Percentiles rank a stretch among this genome's conserved stretches.
phyloP scores from a whole-genome alignment of 2,888 invertebrate genomes.

The Ophion slaviceki region DNA sequence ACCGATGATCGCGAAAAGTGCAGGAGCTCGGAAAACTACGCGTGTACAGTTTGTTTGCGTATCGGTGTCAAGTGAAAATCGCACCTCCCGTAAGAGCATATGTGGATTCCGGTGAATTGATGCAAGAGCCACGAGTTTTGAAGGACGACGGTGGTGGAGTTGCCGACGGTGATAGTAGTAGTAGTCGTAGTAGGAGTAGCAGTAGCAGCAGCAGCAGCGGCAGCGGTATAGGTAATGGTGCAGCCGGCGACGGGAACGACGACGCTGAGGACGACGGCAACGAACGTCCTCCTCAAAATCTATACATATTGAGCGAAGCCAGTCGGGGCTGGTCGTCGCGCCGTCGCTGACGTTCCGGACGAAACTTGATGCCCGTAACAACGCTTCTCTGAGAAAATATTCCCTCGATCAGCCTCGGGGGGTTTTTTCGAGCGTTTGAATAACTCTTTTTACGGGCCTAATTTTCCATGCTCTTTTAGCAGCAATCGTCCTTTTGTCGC shows the following conservation, averaged over 20 bases:
- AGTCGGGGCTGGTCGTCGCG: constrained; percentile 49
- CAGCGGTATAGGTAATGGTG: constrained; percentile 8
- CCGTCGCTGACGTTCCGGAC: constrained; percentile 50
- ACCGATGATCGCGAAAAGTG: background rate
- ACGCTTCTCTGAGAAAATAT: background rate
- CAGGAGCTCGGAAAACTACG: background rate
- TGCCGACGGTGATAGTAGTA: no score
- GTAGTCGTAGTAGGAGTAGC: no score
- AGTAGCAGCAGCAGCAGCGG: no score
- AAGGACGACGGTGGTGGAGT: constrained; percentile 45
- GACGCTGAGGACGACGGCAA: constrained; percentile 15
- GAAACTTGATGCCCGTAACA: constrained; percentile 11
- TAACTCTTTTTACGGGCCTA: background rate
- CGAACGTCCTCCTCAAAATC: constrained; percentile 38
- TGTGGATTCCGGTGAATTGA: constrained; percentile 60
- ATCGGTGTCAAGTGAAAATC: constrained; percentile 34
- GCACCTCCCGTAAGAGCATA: constrained; percentile 37
- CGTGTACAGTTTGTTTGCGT: constrained; percentile 5
- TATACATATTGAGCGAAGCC: constrained; percentile 19
- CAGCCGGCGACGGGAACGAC: constrained; percentile 23
- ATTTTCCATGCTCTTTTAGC: background rate
- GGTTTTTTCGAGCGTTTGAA: background rate
- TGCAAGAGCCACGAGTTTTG: constrained; percentile 61
- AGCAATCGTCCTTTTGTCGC: no score
- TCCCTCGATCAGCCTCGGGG: background rate